These are phyloP conservation scores for Sympetrum striolatum DNA, from an alignment of 2,888 invertebrate species.

Conservation along the genomic window DNA sequence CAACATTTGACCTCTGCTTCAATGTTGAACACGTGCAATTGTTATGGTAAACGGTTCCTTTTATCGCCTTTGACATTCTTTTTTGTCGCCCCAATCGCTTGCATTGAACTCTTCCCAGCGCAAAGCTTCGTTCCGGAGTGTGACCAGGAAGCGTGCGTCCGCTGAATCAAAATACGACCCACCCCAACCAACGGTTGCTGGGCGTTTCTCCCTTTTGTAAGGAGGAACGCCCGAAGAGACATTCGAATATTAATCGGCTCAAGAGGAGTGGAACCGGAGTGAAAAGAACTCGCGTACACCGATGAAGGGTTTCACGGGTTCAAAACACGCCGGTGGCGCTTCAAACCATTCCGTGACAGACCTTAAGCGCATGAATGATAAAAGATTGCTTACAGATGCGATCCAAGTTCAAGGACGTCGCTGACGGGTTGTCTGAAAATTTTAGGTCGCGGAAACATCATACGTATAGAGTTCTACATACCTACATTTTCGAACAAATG, in stretches of 20 bases:
- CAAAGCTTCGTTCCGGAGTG: not conserved
- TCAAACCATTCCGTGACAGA: not conserved
- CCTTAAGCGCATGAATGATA: not conserved
- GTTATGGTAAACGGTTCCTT: no score
- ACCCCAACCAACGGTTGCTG: not conserved
- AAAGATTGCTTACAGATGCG: not conserved
- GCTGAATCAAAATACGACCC: not conserved
- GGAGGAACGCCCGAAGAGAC: not conserved
- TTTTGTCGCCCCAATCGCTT: no score
- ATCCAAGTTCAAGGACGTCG: not conserved
- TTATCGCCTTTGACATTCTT: no score
- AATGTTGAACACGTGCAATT: no score
- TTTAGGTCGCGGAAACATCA: no score
- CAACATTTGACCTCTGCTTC: no score
- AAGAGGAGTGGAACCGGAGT: not conserved
- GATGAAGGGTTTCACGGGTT: not conserved
- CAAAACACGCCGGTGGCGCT: not conserved
- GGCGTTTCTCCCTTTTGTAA: not conserved
- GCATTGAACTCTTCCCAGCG: not conserved
- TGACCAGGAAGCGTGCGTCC: not conserved
- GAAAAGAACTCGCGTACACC: not conserved
- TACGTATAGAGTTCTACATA: no score
- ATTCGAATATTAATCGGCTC: not conserved
- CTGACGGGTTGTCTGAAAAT: no score
- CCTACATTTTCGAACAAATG: no score